Conservation (phyloP, 2,113 vertebrate genomes). For the Fulmarus glacialis region DNA sequence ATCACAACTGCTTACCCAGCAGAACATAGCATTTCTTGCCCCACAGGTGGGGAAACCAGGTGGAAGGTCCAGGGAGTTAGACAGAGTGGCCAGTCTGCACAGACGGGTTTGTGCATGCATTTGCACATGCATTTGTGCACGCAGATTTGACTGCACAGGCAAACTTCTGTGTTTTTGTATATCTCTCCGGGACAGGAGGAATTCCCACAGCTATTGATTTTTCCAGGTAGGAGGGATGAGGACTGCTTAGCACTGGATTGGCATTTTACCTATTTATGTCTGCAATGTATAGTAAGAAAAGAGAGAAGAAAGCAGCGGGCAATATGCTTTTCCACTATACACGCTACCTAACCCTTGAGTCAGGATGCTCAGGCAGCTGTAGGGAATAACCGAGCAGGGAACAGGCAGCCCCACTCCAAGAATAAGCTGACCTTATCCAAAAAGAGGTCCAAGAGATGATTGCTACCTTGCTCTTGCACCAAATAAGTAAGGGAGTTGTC, state of each 20-base stretch:
- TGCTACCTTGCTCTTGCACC: neutral
- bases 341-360: neutral
- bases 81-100: neutral
- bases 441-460: neutral
- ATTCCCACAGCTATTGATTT: neutral
- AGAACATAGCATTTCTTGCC: neutral
- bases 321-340: neutral
- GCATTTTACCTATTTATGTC: neutral
- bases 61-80: neutral
- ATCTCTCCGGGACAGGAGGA: neutral
- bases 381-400: neutral
- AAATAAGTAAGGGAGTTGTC: neutral
- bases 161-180: neutral
- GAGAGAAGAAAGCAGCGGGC: neutral
- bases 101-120: neutral
- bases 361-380: neutral
- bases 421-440: neutral
- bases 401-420: neutral
- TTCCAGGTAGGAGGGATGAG: neutral
- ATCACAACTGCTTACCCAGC: neutral
- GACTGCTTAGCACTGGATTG: neutral
- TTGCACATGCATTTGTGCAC: neutral
- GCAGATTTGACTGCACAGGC: neutral
- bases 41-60: neutral
- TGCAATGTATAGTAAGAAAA: neutral